phyloP scores from a whole-genome alignment of 2,888 invertebrate species.

The Subacronicta megacephala region DNA sequence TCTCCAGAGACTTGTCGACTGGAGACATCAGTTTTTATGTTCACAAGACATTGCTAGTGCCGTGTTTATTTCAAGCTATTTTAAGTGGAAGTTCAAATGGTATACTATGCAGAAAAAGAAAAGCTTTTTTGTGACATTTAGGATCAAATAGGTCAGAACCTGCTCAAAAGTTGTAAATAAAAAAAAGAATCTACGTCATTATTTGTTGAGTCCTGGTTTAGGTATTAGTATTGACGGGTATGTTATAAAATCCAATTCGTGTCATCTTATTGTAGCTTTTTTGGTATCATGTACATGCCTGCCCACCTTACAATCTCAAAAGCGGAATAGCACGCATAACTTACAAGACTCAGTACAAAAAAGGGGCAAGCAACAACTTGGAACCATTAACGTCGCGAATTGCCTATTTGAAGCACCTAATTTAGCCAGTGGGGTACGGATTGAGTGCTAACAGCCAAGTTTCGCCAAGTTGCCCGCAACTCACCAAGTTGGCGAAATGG shows the following conservation, averaged over 20 bases:
- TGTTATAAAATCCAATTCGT: too few species aligned
- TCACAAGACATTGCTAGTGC: conserved; percentile 10
- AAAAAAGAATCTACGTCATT: too few species aligned
- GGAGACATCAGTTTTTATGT: conserved; percentile 30
- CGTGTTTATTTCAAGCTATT: conserved; percentile 6
- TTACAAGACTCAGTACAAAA: conserved; percentile 38
- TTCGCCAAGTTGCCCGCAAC: conserved; percentile 24
- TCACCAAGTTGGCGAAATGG: conserved; percentile 33
- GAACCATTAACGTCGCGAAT: conserved; percentile 54
- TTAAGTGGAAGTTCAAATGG: not conserved
- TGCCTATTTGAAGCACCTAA: conserved; percentile 58
- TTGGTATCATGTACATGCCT: too few species aligned
- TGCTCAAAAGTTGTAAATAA: too few species aligned
- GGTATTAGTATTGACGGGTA: too few species aligned
- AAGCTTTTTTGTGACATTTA: too few species aligned
- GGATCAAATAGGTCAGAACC: too few species aligned
- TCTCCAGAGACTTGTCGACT: conserved; percentile 28
- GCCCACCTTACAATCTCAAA: conserved; percentile 2
- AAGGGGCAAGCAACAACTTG: conserved; percentile 48
- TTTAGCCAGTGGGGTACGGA: conserved; percentile 41
- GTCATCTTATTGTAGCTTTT: too few species aligned
- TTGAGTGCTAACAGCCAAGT: conserved; percentile 55
- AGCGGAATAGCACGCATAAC: conserved; percentile 9
- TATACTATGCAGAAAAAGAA: not conserved
- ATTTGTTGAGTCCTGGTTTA: too few species aligned